Conservation (phyloP, 2,797 vertebrate genomes). For the Natrix natrix region DNA sequence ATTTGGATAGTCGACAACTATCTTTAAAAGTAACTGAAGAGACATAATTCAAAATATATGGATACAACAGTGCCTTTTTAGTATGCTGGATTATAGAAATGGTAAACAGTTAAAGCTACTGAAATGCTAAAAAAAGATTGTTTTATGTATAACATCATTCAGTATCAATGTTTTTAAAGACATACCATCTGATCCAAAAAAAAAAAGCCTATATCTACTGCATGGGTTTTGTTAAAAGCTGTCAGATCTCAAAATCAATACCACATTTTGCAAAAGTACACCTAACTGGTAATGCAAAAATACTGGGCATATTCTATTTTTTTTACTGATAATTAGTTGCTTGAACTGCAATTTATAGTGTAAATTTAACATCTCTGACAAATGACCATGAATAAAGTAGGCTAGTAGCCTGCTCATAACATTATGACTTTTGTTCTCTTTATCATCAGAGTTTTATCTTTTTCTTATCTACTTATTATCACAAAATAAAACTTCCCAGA, state of each 20-base stretch:
- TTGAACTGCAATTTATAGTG: neutral
- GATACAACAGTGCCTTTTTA: neutral
- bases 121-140: neutral
- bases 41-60: neutral
- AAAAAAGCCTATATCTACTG: neutral
- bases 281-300: neutral
- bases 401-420: neutral
- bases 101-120: neutral
- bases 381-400: conserved; percentile 30
- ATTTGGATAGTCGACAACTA: neutral
- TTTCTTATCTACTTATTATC: conserved; percentile 44
- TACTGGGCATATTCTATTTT: neutral
- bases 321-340: neutral
- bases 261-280: neutral
- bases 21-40: neutral
- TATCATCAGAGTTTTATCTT: conserved; percentile 32
- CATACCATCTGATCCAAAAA: neutral
- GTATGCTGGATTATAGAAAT: neutral
- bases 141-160: neutral
- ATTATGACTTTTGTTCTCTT: conserved; percentile 46
- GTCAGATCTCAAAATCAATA: conserved; percentile 14
- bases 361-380: neutral
- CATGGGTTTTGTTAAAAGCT: neutral
- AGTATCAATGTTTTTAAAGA: neutral
- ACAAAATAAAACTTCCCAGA: conserved; percentile 39